A percentile compares a stretch with the other conserved stretches of the same genome.
These are phyloP conservation scores for Pionites leucogaster DNA, from an alignment of 2,113 vertebrate genomes.

Conservation along the genomic window DNA sequence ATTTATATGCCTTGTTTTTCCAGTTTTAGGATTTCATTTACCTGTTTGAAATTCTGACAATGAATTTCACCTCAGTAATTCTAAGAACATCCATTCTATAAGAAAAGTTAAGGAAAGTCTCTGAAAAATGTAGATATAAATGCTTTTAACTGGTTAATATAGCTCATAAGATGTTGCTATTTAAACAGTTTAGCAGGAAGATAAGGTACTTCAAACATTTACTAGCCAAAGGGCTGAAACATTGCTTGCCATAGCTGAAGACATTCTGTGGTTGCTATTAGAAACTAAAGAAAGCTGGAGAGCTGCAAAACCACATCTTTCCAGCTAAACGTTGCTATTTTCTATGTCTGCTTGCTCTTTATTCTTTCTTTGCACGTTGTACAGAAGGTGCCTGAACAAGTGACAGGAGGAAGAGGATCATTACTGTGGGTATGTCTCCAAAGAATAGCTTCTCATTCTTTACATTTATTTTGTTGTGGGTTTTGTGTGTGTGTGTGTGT, in stretches of 20 bases:
- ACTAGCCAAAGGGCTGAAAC: constrained; percentile 44
- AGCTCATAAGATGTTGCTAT: constrained; percentile 12
- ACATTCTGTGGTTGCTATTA: constrained; percentile 69
- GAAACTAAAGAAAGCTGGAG: constrained; percentile 61
- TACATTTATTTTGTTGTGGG: neutral
- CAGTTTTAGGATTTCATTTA: neutral
- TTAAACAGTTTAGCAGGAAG: constrained; percentile 23
- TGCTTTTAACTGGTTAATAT: neutral
- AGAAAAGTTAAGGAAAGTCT: neutral
- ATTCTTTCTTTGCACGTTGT: neutral
- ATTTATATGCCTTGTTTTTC: neutral
- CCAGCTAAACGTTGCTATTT: constrained; percentile 12
- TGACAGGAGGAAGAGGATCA: neutral
- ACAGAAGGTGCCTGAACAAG: neutral
- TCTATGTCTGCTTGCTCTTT: neutral
- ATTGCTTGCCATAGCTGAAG: constrained; percentile 6
- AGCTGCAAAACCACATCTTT: neutral
- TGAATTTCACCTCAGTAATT: neutral
- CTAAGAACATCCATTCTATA: neutral
- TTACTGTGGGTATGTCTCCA: neutral
- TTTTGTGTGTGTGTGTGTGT: neutral
- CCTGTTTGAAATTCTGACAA: neutral
- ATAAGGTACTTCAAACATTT: constrained; percentile 22
- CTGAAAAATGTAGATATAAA: neutral
- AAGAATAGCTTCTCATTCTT: neutral